Conservation (phyloP, 2,113 vertebrate genomes). For the Alces alces region DNA sequence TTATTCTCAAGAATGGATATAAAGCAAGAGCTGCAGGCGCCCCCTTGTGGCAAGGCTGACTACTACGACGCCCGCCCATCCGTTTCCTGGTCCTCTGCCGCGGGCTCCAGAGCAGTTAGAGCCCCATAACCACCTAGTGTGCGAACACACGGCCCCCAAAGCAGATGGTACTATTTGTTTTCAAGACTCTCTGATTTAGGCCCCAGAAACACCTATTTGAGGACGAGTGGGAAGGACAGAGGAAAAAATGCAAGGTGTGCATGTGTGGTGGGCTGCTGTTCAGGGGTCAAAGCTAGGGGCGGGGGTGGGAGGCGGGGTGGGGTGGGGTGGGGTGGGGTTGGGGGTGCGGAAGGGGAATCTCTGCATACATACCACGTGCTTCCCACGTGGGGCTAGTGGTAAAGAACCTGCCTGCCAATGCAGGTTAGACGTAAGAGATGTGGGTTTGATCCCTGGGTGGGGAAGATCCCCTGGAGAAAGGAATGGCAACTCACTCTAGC, state of each 20-base stretch:
- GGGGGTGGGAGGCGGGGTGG: not conserved
- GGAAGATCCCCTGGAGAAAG: not conserved
- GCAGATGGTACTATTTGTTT: not conserved
- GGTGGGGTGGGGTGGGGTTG: not conserved
- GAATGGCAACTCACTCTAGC: not conserved
- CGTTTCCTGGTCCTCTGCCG: not conserved
- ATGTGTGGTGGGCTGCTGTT: rapidly evolving
- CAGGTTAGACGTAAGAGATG: not conserved
- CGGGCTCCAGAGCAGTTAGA: rapidly evolving
- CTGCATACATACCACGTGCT: not conserved
- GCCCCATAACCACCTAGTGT: not conserved
- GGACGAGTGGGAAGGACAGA: not conserved
- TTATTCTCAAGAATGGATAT: not conserved
- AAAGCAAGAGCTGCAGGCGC: constrained; percentile 16
- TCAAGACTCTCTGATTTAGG: not conserved
- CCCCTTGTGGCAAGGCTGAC: constrained; percentile 57
- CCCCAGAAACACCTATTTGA: not conserved
- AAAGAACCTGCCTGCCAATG: not conserved
- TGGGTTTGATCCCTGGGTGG: not conserved
- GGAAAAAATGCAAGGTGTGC: not conserved
- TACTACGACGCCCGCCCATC: not conserved
- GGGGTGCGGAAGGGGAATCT: not conserved
- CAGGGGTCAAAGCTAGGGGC: not conserved
- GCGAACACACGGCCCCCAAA: not conserved
- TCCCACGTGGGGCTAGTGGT: not conserved